phyloP scores from a whole-genome alignment of 2,113 vertebrate genomes.

The Nesogale talazaci region DNA sequence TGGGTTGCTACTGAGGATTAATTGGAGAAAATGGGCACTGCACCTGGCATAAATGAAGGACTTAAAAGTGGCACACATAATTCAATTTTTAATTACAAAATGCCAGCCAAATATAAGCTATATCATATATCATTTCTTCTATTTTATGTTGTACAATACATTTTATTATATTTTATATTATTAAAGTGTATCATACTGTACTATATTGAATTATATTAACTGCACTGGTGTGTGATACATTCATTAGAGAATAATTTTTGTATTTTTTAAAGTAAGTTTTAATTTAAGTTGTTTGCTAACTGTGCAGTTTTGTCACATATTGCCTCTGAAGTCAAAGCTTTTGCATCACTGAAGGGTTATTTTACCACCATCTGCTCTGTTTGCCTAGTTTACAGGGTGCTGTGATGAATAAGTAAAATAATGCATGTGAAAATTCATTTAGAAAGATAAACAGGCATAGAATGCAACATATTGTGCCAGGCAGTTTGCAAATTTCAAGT shows the following conservation, averaged over 20 bases:
- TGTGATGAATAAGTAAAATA: constrained; percentile 28
- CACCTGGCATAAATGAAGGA: neutral
- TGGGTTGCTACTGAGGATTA: neutral
- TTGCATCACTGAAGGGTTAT: neutral
- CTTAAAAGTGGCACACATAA: neutral
- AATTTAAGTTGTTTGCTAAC: neutral
- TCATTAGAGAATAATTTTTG: neutral
- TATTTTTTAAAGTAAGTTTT: neutral
- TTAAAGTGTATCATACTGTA: no score
- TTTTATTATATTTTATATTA: neutral
- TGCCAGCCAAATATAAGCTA: neutral
- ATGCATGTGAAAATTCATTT: neutral
- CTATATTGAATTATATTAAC: neutral
- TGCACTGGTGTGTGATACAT: neutral
- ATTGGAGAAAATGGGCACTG: neutral
- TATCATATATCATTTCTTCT: neutral
- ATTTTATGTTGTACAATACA: neutral
- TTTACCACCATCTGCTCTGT: neutral
- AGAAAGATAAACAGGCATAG: neutral
- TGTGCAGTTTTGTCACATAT: constrained; percentile 23
- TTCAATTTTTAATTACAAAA: neutral
- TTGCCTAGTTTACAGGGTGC: neutral
- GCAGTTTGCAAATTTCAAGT: neutral
- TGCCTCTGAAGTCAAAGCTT: neutral
- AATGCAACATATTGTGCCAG: neutral